Percentiles rank a stretch among this genome's conserved stretches.
These are phyloP conservation scores for Chaenodraco wilsoni DNA, from an alignment of 2,797 vertebrate genomes.

Conservation along the genomic window DNA sequence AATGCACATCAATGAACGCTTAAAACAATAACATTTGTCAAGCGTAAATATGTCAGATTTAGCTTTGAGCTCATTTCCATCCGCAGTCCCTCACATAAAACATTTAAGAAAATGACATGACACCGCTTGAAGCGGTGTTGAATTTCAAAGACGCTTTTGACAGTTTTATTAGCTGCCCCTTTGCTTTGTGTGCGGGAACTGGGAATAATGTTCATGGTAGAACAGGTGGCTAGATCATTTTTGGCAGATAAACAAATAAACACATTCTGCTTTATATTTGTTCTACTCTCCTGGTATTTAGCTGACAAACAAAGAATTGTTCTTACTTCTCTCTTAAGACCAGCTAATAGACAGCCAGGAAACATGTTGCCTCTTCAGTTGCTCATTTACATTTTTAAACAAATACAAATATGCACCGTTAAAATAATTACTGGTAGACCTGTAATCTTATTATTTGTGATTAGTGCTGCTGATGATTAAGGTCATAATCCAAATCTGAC, in stretches of 20 bases:
- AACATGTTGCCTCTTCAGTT: not conserved
- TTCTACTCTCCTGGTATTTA: conserved; percentile 1
- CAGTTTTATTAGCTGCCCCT: conserved; percentile 21
- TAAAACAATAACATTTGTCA: no score
- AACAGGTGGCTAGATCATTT: conserved; percentile 48
- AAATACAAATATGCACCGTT: not conserved
- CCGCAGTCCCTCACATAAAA: no score
- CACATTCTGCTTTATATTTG: conserved; percentile 20
- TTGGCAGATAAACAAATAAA: conserved; percentile 43
- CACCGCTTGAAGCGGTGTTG: not conserved
- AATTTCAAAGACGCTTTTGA: conserved; percentile 21
- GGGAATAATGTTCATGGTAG: conserved; percentile 22
- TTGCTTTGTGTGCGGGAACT: conserved; percentile 12
- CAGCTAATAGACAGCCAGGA: conserved; percentile 1
- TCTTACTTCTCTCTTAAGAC: not conserved
- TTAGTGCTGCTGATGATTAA: not conserved
- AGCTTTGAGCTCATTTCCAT: no score
- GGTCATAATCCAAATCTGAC: not conserved
- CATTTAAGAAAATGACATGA: no score
- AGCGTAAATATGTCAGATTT: no score
- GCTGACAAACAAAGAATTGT: conserved; percentile 30
- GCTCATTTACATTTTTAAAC: conserved; percentile 6
- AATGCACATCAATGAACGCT: no score
- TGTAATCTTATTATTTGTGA: not conserved
- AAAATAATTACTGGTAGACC: not conserved